Conservation (phyloP, 2,113 vertebrate species). For the Pelusios castaneus region DNA sequence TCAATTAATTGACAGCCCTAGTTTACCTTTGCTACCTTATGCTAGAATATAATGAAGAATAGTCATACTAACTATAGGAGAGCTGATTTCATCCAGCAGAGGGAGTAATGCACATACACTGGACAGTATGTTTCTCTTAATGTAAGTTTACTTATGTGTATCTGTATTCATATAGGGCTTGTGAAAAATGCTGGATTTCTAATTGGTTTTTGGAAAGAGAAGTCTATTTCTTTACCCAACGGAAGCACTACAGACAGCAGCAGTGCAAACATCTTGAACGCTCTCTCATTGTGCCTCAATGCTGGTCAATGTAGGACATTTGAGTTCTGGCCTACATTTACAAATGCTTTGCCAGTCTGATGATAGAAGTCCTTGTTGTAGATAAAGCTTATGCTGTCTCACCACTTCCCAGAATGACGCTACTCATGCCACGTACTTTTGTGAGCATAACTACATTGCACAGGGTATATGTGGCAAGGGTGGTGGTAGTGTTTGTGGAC, state of each 20-base stretch:
- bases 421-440: no score
- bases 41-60: background rate
- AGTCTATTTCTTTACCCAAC: background rate
- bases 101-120: constrained; percentile 32
- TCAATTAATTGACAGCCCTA: no score
- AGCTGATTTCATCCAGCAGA: constrained; percentile 30
- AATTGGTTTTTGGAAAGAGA: background rate
- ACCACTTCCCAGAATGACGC: no score
- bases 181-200: background rate
- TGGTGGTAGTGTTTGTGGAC: no score
- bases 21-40: no score
- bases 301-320: background rate
- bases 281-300: background rate
- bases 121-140: background rate
- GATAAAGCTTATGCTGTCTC: no score
- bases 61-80: background rate
- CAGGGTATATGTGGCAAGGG: no score
- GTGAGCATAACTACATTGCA: no score
- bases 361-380: no score
- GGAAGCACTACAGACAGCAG: background rate
- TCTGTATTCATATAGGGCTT: background rate
- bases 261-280: background rate
- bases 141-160: background rate
- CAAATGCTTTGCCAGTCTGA: background rate
- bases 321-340: background rate